phyloP scores from a whole-genome alignment of 2,888 invertebrate species.

The Drosophila tripunctata region DNA sequence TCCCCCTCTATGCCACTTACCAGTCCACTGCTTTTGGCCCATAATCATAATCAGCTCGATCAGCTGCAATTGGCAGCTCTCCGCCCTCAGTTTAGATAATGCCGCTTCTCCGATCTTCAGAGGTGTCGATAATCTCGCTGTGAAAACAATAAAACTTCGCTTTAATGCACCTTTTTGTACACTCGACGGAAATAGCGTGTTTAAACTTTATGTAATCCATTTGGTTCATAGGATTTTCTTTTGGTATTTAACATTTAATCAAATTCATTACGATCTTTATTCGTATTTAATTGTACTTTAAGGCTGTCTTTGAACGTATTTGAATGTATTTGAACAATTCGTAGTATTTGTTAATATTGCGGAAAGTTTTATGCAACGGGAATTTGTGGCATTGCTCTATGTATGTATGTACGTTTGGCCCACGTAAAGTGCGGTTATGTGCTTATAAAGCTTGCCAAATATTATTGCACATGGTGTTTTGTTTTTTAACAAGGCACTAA shows the following conservation, averaged over 20 bases:
- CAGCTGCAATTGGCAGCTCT: conserved; percentile 19
- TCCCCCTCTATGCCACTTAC: too few relatives aligned
- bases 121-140: conserved; percentile 4
- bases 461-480: background rate
- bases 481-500: too few relatives aligned
- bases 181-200: background rate
- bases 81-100: background rate
- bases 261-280: background rate
- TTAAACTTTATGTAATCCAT: background rate
- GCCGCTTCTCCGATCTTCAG: conserved; percentile 14
- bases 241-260: background rate
- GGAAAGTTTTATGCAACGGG: conserved; percentile 5
- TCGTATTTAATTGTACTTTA: conserved; percentile 1
- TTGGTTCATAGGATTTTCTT: background rate
- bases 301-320: too few relatives aligned
- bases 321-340: conserved; percentile 3
- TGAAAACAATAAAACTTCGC: background rate
- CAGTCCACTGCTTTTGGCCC: conserved; percentile 20
- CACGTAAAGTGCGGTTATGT: background rate
- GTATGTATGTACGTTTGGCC: too few relatives aligned
- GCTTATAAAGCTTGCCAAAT: background rate
- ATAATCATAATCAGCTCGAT: conserved; percentile 36
- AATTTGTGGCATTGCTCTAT: background rate
- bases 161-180: background rate
- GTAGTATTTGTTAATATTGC: background rate